Base-by-base conservation (phyloP, 2,797 vertebrate genomes). In the Mionectes olivaceus region DNA sequence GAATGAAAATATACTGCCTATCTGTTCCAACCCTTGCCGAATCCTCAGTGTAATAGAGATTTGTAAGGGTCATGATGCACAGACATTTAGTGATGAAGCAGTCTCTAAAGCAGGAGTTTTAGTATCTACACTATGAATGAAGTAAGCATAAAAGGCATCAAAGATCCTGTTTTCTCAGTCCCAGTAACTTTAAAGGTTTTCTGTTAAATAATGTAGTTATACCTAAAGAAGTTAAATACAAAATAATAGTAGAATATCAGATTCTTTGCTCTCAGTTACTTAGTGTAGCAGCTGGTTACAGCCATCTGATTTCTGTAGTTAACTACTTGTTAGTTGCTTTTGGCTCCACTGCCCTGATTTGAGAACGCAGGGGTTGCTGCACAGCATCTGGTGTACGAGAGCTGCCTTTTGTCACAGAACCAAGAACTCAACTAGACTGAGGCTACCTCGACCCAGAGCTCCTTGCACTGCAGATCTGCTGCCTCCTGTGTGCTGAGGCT, bases 1-100 rank as follows among this genome's bases (percentile, higher is more conserved):
- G 96, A 97, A 97, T 96, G 95, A 97, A 96, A 98, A 97, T 97
- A 96, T 84, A 94, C 87, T 86, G 95, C 93, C 57, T n/a, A 81
- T 97, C 94, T 97, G 89, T 96, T 96, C 96, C 79, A 96, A 83
- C 80, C 90, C 49, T 52, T 96, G 85, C 71, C 83, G 96, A 95
- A 94, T 96, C 93, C 95, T 80, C 88, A 87, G 71, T 90, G 97
- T 97, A 97, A 96, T 37, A 93, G 91, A 93, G 92, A 65, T 93
- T 78, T 91, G 92, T 70, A 82, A 95, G 83, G 82, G 59, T 92
- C 53, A 30, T 47, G 71, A 61, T 67, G 90, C 19, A 41, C 50
- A 78, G 94, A 56, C 65, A 78, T 96, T 97, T 95, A 96, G 68
- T 95, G 93, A 93, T 13, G 57, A 92, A 96, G 43, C 69, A 80